Evolutionary conservation across 2,888 invertebrate species (phyloP).

Genomic region (Mesodorylaimus sp.): DNA sequence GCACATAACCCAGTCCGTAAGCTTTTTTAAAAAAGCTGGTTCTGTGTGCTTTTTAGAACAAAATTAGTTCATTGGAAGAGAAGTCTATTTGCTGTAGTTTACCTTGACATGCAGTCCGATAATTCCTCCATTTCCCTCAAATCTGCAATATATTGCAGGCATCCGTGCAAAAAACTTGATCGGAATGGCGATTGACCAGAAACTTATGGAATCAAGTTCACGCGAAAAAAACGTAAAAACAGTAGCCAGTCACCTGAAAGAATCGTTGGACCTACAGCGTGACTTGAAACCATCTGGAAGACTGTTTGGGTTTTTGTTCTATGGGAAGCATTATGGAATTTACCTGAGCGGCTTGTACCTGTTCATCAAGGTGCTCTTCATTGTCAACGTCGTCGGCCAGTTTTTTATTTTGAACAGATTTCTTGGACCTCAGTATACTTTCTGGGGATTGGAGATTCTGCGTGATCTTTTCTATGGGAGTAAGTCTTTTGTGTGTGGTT

Average conservation of each 20-base stretch:
- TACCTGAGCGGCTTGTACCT: slow-evolving; percentile 27
- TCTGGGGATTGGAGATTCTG: slow-evolving; percentile 30
- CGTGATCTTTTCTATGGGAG: slow-evolving; percentile 22
- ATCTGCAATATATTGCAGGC: too few species aligned
- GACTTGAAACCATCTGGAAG: slow-evolving; percentile 33
- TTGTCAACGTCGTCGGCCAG: slow-evolving; percentile 25
- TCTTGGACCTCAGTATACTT: slow-evolving; percentile 26
- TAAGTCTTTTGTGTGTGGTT: too few species aligned
- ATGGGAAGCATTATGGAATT: slow-evolving; percentile 23
- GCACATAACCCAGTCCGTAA: too few species aligned
- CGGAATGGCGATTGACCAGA: slow-evolving; percentile 33
- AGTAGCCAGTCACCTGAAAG: slow-evolving; percentile 36
- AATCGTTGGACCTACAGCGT: slow-evolving; percentile 34
- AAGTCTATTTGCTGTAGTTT: too few species aligned
- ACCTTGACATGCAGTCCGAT: too few species aligned
- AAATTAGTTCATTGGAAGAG: too few species aligned
- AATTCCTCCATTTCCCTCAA: too few species aligned
- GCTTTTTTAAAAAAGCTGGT: too few species aligned
- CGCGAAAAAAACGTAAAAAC: slow-evolving; percentile 32
- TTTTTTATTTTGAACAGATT: slow-evolving; percentile 30
- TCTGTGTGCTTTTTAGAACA: too few species aligned
- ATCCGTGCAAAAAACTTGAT: slow-evolving; percentile 33
- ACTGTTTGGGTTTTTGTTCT: slow-evolving; percentile 24
- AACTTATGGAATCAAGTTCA: slow-evolving; percentile 32
- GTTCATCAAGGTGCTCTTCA: slow-evolving; percentile 24